Evolutionary conservation across 2,797 vertebrate genomes (phyloP).

Genomic region (Silurus aristotelis): DNA sequence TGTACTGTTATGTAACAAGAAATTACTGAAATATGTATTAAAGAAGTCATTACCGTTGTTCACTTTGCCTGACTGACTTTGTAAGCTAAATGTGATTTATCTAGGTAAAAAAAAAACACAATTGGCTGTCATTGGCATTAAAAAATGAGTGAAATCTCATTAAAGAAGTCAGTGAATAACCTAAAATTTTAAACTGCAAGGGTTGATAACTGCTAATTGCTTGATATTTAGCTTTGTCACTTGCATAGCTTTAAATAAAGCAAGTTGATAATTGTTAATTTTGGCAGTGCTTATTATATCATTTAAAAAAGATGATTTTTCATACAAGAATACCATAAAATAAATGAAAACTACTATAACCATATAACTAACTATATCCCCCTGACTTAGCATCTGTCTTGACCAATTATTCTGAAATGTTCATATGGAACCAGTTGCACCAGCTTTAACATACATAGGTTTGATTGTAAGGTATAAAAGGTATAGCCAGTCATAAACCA

Average conservation of each 20-base stretch:
- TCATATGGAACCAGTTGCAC: neutral
- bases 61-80: neutral
- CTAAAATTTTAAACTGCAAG: neutral
- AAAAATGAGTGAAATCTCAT: neutral
- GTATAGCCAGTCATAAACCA: neutral
- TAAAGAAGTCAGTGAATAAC: neutral
- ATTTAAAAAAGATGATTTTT: conserved; percentile 6
- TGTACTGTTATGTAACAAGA: neutral
- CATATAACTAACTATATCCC: too few species aligned
- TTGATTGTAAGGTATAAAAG: neutral
- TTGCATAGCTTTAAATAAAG: neutral
- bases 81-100: neutral
- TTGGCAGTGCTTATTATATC: conserved; percentile 19
- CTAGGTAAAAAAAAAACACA: neutral
- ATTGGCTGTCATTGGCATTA: neutral
- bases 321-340: neutral
- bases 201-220: neutral
- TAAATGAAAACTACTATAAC: neutral
- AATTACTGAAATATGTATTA: neutral
- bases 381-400: neutral
- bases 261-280: neutral
- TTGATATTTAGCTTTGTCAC: neutral
- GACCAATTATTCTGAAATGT: neutral
- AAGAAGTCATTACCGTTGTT: neutral
- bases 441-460: neutral